These are phyloP conservation scores for Sapajus apella DNA, from an alignment of 2,113 vertebrate genomes.

Conservation along the genomic window DNA sequence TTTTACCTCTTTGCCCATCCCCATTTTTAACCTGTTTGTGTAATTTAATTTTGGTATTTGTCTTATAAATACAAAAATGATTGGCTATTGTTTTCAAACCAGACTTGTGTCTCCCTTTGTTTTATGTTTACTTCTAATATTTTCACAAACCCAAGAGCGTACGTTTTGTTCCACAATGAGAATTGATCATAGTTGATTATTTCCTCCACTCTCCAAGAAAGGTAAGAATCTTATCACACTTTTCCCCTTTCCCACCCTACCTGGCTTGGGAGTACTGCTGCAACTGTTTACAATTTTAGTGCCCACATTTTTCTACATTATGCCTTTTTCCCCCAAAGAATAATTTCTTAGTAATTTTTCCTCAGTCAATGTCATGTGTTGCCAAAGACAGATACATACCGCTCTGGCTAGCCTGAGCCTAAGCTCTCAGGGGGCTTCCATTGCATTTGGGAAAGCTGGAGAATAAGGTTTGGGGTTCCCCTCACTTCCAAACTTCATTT, in stretches of 20 bases:
- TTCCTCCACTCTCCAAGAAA: neutral
- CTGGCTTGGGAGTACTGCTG: too few species aligned
- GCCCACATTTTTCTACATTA: neutral
- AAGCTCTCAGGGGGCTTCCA: accelerated
- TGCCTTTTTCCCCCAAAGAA: neutral
- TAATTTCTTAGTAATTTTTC: neutral
- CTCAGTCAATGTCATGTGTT: neutral
- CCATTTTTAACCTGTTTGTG: neutral
- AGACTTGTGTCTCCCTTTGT: neutral
- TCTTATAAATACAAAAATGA: neutral
- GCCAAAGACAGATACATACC: too few species aligned
- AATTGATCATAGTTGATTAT: neutral
- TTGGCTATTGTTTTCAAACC: neutral
- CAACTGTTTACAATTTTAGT: neutral
- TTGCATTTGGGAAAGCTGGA: neutral
- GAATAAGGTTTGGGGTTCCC: accelerated
- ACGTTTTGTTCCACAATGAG: too few species aligned
- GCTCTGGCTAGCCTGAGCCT: neutral
- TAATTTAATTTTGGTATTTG: neutral
- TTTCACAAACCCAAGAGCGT: neutral
- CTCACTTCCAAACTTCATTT: neutral
- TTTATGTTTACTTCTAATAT: neutral
- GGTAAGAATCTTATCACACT: neutral
- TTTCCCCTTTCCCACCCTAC: neutral
- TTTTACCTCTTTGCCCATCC: neutral